Conservation (phyloP, 2,888 invertebrate species). For the Scrobipalpa costella region DNA sequence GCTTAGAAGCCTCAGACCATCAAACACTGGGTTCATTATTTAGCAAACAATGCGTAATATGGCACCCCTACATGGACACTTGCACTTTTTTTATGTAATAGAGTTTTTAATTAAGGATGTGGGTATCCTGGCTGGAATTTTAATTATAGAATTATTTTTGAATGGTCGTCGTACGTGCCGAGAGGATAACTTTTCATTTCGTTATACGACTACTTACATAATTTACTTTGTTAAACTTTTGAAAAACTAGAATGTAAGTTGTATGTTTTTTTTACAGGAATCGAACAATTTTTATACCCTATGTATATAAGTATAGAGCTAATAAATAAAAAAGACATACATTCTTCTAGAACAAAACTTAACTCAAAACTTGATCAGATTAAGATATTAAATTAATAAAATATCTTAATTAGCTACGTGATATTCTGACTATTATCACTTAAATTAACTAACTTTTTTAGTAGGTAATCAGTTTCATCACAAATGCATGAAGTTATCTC, state of each 20-base stretch:
- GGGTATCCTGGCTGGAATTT: neutral
- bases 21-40: slow-evolving; percentile 28
- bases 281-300: no score
- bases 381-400: no score
- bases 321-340: neutral
- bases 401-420: no score
- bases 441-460: no score
- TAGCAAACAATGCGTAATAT: slow-evolving; percentile 31
- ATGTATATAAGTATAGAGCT: no score
- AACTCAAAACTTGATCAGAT: no score
- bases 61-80: slow-evolving; percentile 23
- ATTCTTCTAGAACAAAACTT: neutral
- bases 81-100: slow-evolving; percentile 22
- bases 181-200: neutral
- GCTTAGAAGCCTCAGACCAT: slow-evolving; percentile 21
- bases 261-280: no score
- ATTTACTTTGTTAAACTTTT: neutral
- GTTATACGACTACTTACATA: neutral
- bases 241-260: no score
- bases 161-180: neutral
- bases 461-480: no score
- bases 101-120: slow-evolving; percentile 17
- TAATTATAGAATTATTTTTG: neutral
- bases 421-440: no score
- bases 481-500: neutral